Conservation (phyloP, 2,113 vertebrate species). For the Triplophysa tibetana region DNA sequence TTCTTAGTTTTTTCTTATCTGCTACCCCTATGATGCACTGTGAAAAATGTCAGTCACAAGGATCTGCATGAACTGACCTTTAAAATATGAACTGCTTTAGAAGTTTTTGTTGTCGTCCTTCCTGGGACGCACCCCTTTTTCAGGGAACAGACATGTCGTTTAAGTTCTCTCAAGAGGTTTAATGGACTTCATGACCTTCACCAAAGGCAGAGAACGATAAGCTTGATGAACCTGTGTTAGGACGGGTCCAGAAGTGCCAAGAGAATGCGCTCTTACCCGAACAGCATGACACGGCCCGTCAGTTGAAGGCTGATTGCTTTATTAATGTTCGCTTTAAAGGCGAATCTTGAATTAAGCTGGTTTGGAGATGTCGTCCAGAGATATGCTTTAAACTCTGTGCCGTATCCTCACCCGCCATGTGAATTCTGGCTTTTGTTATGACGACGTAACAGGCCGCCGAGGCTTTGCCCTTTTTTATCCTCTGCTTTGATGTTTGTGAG, state of each 20-base stretch:
- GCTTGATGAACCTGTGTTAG: not conserved
- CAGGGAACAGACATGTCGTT: conserved; percentile 1
- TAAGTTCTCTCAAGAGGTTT: conserved; percentile 37
- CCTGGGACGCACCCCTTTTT: not conserved
- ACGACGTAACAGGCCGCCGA: not conserved
- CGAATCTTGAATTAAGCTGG: not conserved
- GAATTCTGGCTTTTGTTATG: not conserved
- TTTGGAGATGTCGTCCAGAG: not conserved
- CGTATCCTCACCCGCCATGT: not conserved
- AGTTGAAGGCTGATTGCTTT: not conserved
- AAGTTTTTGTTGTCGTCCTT: not conserved
- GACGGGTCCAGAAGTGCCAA: conserved; percentile 38
- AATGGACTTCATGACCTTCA: conserved; percentile 22
- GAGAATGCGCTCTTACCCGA: conserved; percentile 5
- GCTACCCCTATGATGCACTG: conserved; percentile 34
- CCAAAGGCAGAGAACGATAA: not conserved
- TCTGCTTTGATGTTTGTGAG: not conserved
- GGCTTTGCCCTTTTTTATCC: not conserved
- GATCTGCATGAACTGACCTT: conserved; percentile 3
- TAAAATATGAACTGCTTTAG: conserved; percentile 11
- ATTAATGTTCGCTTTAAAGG: not conserved
- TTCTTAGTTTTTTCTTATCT: not conserved
- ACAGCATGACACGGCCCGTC: not conserved
- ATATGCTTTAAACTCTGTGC: not conserved
- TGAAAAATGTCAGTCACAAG: conserved; percentile 17